phyloP scores from a whole-genome alignment of 2,797 vertebrate species.

The Carapus acus region DNA sequence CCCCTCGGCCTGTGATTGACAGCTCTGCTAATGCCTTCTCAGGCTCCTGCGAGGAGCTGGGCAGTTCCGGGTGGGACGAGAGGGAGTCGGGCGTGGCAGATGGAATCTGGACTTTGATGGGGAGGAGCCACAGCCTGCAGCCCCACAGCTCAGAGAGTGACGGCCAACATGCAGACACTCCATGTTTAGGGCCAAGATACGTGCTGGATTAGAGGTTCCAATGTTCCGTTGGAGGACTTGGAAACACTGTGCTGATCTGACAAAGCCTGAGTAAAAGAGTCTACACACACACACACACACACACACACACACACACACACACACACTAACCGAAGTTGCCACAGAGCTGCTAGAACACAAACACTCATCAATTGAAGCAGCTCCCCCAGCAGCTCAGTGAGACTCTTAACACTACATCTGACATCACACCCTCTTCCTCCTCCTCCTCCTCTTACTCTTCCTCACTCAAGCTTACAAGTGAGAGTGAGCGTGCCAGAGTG shows the following conservation, averaged over 20 bases:
- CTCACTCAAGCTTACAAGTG: conserved; percentile 31
- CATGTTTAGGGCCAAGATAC: too few relatives aligned
- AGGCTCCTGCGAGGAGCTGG: conserved; percentile 60
- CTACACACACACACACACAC: too few relatives aligned
- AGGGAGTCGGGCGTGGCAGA: conserved; percentile 16
- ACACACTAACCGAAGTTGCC: conserved; percentile 17
- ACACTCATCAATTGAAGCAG: conserved; percentile 29
- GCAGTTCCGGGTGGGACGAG: conserved; percentile 30
- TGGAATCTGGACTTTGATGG: conserved; percentile 44
- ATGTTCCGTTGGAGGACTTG: too few relatives aligned
- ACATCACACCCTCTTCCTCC: conserved; percentile 3
- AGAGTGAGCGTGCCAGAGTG: conserved; percentile 2
- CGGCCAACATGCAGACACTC: too few relatives aligned
- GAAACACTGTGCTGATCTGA: too few relatives aligned
- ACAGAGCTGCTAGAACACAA: conserved; percentile 12
- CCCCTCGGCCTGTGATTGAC: conserved; percentile 52
- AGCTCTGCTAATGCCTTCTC: conserved; percentile 55
- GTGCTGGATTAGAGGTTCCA: too few relatives aligned
- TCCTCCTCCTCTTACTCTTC: conserved; percentile 16
- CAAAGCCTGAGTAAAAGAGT: too few relatives aligned
- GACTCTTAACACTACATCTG: conserved; percentile 23
- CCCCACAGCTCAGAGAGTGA: too few relatives aligned
- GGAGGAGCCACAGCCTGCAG: too few relatives aligned
- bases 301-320: too few relatives aligned
- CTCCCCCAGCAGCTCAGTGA: conserved; percentile 45